Evolutionary conservation across 2,113 vertebrate genomes (phyloP), one percentile per base, ranked within the genome.

Genomic region (Dromaius novaehollandiae): DNA sequence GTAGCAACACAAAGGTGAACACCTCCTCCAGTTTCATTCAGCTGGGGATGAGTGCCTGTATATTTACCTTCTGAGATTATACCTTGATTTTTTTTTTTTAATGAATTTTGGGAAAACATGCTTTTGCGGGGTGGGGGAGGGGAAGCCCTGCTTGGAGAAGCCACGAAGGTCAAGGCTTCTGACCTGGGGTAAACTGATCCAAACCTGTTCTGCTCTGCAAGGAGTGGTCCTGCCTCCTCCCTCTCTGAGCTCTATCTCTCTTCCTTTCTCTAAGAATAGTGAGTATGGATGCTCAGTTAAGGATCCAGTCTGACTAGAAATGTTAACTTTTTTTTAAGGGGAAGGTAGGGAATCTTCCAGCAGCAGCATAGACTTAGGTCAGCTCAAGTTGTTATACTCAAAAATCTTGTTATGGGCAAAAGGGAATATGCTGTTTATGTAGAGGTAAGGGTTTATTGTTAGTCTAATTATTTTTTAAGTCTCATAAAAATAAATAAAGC

Each of bases 181-280:
- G 40, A 60, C 0, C 0, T 28, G 5, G 13, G 4, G 5, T 75
- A 40, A 86, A 15, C 24, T 66, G 4, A 38, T 42, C 63, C 60
- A 69, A 74, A 78, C 15, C 18, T 71, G 13, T 40, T 70, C 30
- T 75, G 4, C 13, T 11, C 12, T 65, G 19, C 6, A 55, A 55
- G 19, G 25, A 32, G 30, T n/a, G 40, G 16, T 80, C 19, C 26
- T 60, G 12, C 22, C 50, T 51, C 12, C 10, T 56, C 2, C 68
- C 22, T 50, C 13, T 20, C 13, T 44, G 26, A 50, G n/a, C 7
- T 48, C 20, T 21, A 44, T 2, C 22, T 56, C 10, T 81, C 34
- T 53, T 48, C 48, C 34, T 56, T 83, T 71, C 56, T 68, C n/a
- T 71, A 30, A 30, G 1, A 0, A 34, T 51, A 34, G 4, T 42